A percentile compares a stretch with the other conserved stretches of the same genome.
These are phyloP conservation scores for Macrotus californicus DNA, from an alignment of 2,113 vertebrate genomes.

Conservation along the genomic window DNA sequence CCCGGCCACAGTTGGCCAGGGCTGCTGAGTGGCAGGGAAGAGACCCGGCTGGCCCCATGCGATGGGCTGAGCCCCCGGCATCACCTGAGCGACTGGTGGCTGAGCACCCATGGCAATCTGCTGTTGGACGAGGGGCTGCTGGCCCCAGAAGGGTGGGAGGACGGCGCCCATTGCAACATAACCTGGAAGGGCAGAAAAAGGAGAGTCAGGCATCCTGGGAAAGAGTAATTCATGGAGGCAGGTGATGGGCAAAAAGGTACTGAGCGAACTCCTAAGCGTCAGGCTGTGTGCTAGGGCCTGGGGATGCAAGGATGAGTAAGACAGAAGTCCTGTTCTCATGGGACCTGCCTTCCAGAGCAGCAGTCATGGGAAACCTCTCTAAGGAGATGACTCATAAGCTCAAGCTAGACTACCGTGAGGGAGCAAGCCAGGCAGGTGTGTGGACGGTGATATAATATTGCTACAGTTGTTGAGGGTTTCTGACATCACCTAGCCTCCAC, in stretches of 20 bases:
- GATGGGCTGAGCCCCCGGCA: constrained; percentile 95
- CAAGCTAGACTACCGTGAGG: not conserved
- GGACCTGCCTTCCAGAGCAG: not conserved
- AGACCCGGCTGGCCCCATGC: constrained; percentile 96
- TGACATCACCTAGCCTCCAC: not conserved
- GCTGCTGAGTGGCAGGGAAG: constrained; percentile 95
- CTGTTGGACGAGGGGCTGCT: constrained; percentile 93
- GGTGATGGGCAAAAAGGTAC: not conserved
- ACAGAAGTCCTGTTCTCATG: accelerated
- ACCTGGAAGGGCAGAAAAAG: constrained; percentile 79
- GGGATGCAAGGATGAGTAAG: not conserved
- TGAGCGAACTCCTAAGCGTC: accelerated
- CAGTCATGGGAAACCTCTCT: not conserved
- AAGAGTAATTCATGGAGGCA: not conserved
- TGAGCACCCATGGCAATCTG: constrained; percentile 90
- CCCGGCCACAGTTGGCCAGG: constrained; percentile 96
- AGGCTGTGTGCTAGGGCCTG: not conserved
- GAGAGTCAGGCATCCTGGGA: not conserved
- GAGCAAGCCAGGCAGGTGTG: not conserved
- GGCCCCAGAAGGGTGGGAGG: constrained; percentile 95
- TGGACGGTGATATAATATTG: not conserved
- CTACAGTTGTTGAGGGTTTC: not conserved
- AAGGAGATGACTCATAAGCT: not conserved
- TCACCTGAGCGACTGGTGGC: constrained; percentile 90
- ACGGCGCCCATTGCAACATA: constrained; percentile 99